Percentiles rank a stretch among this genome's conserved stretches.
Conservation (phyloP, 2,113 vertebrate species). For the Rhynchomys soricoides region DNA sequence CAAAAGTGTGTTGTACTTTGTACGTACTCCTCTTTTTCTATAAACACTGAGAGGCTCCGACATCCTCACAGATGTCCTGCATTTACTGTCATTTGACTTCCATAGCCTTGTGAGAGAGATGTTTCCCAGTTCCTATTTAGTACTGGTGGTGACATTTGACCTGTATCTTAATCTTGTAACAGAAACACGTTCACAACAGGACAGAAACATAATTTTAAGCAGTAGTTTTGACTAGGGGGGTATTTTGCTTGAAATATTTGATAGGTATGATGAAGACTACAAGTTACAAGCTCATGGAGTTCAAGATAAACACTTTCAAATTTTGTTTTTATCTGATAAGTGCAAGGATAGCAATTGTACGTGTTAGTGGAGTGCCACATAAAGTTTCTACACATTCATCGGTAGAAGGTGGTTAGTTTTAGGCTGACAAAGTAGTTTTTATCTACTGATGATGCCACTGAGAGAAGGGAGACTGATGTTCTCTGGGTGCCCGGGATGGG, state of each 20-base stretch:
- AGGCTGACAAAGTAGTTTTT: background rate
- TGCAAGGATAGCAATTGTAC: background rate
- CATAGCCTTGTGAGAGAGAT: background rate
- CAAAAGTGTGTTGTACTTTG: background rate
- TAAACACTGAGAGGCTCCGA: background rate
- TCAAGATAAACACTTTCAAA: background rate
- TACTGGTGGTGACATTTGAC: background rate
- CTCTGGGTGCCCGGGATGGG: background rate
- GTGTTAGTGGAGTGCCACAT: background rate
- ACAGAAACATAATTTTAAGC: background rate
- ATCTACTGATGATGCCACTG: background rate
- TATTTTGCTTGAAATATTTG: background rate
- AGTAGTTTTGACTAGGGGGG: background rate
- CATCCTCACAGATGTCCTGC: background rate
- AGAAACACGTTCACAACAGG: background rate
- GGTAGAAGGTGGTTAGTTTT: background rate
- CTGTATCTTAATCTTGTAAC: background rate
- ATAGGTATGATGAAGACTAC: background rate
- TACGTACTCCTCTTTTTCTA: background rate
- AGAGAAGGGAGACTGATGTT: background rate
- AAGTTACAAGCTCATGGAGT: background rate
- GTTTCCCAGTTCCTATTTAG: background rate
- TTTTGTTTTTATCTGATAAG: background rate
- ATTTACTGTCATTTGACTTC: background rate
- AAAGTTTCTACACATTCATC: background rate